Evolutionary conservation across 1,140 invertebrate genomes (phyloP).

Genomic region (Drosophila fuyamai): DNA sequence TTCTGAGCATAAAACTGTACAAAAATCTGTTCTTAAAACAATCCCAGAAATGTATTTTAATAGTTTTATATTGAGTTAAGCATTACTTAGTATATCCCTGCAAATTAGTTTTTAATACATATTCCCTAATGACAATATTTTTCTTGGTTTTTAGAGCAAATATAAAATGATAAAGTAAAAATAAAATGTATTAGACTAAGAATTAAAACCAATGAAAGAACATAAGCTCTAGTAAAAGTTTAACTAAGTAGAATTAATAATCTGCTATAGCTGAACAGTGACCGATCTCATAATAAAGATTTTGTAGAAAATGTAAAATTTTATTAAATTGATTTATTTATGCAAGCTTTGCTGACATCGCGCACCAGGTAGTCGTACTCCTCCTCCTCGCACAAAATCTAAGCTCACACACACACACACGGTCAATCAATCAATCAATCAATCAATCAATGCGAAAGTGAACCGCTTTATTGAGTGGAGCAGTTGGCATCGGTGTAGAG

Average conservation of each 20-base stretch:
- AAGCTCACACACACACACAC: constrained; percentile 29
- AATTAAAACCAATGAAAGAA: background rate
- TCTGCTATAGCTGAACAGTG: background rate
- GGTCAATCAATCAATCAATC: constrained; percentile 21
- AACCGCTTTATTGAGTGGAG: constrained; percentile 35
- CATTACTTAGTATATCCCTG: background rate
- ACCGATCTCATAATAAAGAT: constrained; percentile 61
- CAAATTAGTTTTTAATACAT: too few species aligned
- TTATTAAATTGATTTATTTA: constrained; percentile 48
- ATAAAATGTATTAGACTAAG: background rate
- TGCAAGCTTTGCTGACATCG: constrained; percentile 36
- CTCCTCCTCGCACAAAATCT: constrained; percentile 33
- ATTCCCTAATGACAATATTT: too few species aligned
- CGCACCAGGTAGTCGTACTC: constrained; percentile 66
- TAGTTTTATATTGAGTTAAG: background rate
- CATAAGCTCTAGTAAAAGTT: background rate
- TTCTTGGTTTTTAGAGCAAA: too few species aligned
- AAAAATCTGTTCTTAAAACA: background rate
- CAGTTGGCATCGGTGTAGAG: constrained; percentile 65
- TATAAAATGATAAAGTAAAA: background rate
- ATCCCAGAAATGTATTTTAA: background rate
- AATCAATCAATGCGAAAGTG: constrained; percentile 21
- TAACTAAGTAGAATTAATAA: background rate
- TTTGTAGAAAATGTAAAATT: constrained; percentile 30
- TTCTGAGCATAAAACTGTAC: background rate